Percentiles rank a stretch among this genome's conserved stretches.
These are phyloP conservation scores for Acrocyrtus sp. DNA, from an alignment of 2,888 invertebrate species.

Conservation along the genomic window DNA sequence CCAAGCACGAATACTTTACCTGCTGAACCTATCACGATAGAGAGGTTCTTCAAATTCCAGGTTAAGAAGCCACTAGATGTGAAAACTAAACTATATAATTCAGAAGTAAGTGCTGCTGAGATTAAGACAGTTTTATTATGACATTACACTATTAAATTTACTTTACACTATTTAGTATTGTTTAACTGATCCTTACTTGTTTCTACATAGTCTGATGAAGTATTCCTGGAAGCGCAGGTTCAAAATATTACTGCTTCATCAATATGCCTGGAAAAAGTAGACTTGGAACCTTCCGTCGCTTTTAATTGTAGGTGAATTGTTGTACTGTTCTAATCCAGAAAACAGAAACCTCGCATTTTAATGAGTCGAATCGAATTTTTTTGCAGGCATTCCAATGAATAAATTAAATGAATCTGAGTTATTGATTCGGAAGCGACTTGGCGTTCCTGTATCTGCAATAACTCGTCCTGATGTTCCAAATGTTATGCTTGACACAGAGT, in stretches of 20 bases:
- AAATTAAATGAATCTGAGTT: slow-evolving; percentile 38
- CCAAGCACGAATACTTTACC: slow-evolving; percentile 41
- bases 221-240: slow-evolving; percentile 79
- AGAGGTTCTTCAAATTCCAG: slow-evolving; percentile 98
- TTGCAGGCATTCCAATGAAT: slow-evolving; percentile 54
- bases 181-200: slow-evolving; percentile 1
- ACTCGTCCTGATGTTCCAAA: slow-evolving; percentile 62
- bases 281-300: slow-evolving; percentile 89
- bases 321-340: too few species aligned
- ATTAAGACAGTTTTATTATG: neutral
- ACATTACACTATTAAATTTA: too few species aligned
- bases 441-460: slow-evolving; percentile 15
- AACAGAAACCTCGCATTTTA: too few species aligned
- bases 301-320: slow-evolving; percentile 75
- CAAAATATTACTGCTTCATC: slow-evolving; percentile 95
- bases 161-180: too few species aligned
- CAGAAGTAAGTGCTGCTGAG: slow-evolving; percentile 72
- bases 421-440: slow-evolving; percentile 34
- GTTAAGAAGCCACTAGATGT: slow-evolving; percentile 98
- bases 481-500: slow-evolving; percentile 80
- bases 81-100: slow-evolving; percentile 97
- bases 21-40: slow-evolving; percentile 81
- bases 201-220: slow-evolving; percentile 69
- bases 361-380: neutral
- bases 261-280: slow-evolving; percentile 93